Conservation (phyloP, 2,113 vertebrate genomes). For the Eonycteris spelaea region DNA sequence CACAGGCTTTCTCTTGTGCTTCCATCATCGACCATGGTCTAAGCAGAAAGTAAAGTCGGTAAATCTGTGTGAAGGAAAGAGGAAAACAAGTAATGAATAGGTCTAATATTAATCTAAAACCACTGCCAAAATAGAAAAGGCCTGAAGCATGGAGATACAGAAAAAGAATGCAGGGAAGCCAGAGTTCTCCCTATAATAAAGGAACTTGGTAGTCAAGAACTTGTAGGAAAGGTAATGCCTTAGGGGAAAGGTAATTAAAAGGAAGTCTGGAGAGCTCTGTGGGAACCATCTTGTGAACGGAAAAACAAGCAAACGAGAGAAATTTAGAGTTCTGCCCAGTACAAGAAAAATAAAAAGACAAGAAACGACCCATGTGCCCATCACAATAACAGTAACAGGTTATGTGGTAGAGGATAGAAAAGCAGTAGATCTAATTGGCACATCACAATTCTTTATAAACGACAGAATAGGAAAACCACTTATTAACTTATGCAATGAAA, state of each 20-base stretch:
- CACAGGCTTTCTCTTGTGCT: background rate
- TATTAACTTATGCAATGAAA: background rate
- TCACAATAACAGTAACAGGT: background rate
- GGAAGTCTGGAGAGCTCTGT: background rate
- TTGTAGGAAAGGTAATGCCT: background rate
- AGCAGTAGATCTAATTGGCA: background rate
- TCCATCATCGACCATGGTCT: background rate
- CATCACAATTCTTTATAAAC: background rate
- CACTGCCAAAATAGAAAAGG: background rate
- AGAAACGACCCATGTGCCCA: background rate
- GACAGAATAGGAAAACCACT: background rate
- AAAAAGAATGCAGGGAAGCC: background rate
- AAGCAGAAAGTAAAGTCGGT: background rate
- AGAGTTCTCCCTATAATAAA: background rate
- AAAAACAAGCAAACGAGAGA: background rate
- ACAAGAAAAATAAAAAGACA: background rate
- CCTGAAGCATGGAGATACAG: background rate
- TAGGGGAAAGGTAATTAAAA: background rate
- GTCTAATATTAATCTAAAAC: background rate
- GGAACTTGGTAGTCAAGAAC: background rate
- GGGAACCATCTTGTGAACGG: background rate
- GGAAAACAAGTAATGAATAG: background rate
- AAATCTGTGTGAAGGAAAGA: background rate
- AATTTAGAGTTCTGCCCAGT: background rate
- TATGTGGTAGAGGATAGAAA: background rate